Base-by-base conservation (phyloP, 2,888 invertebrate species). In the Ametastegia equiseti region DNA sequence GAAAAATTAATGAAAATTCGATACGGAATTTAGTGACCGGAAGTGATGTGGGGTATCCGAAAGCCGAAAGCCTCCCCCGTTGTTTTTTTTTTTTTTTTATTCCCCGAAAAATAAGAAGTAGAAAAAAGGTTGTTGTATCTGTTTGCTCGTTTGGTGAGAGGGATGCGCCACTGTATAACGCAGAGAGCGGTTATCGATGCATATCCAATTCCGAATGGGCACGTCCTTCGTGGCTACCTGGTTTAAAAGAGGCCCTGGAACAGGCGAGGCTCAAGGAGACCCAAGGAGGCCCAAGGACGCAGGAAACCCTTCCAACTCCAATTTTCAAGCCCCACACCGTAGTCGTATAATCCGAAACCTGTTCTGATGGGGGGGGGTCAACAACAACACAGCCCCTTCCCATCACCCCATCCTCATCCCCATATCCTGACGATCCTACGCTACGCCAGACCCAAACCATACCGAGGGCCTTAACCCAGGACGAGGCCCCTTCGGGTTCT, bases 261-360 rank as follows among this genome's bases (percentile, higher is more conserved):
- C 71, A n/a, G n/a, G n/a, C 27, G n/a, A 45, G 54, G 54, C 54
- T 57, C 75, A 75, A 75, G 75, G 75, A 75, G 75, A 57, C 36
- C 75, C 54, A 45, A 78, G 78, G 60, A 60, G 42, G 60, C 60
- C 42, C 78, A 78, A 78, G 78, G 78, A 60, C 78, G 78, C 60
- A 63, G 78, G 78, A 63, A 78, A 78, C 78, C 78, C 78, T 78
- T 78, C 78, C 78, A 78, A 78, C 78, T 78, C 78, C 78, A 78
- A 78, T 78, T 78, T 78, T 60, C 78, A 60, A 39, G 42, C 78
- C 78, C 78, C 78, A 30, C 15, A 1, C 30, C 42, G n/a, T 27
- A 36, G 36, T 63, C 60, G 78, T 78, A 78, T 78, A 83, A 86
- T 83, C 82, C 84, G 77, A 85, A 88, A 88, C 88, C 88, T 86